phyloP scores from a whole-genome alignment of 2,888 invertebrate genomes.

The Drosophila siamana region DNA sequence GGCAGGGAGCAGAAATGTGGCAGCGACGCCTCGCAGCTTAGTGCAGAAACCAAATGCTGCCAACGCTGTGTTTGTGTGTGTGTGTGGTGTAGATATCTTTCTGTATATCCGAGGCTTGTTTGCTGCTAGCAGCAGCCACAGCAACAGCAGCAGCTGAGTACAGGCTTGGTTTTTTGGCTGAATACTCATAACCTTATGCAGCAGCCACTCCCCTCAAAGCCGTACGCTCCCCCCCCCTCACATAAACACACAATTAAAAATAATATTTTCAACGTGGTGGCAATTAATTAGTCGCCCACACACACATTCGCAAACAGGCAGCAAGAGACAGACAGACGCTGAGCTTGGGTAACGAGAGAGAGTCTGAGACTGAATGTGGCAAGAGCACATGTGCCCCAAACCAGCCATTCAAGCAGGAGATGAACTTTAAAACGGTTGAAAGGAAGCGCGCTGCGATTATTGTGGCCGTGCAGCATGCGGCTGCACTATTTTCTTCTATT shows the following conservation, averaged over 20 bases:
- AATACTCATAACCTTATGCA: slow-evolving; percentile 19
- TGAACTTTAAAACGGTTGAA: not conserved
- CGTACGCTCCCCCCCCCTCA: slow-evolving; percentile 28
- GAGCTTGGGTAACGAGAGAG: not conserved
- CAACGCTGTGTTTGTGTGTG: slow-evolving; percentile 15
- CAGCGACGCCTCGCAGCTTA: slow-evolving; percentile 26
- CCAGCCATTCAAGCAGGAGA: not conserved
- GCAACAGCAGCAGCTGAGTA: slow-evolving; percentile 31
- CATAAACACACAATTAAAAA: slow-evolving; percentile 83
- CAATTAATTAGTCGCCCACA: slow-evolving; percentile 81
- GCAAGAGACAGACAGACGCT: slow-evolving; percentile 13
- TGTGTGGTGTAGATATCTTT: slow-evolving; percentile 28
- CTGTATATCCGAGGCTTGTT: slow-evolving; percentile 48
- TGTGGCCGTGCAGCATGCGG: slow-evolving; percentile 24
- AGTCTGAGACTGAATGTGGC: slow-evolving; percentile 22
- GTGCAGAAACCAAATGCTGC: slow-evolving; percentile 45
- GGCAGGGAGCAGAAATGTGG: not conserved
- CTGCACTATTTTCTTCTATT: slow-evolving; percentile 8
- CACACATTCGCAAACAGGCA: slow-evolving; percentile 30
- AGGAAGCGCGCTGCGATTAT: slow-evolving; percentile 25
- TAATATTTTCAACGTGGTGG: slow-evolving; percentile 82
- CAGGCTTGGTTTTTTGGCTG: slow-evolving; percentile 31
- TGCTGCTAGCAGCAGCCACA: slow-evolving; percentile 43
- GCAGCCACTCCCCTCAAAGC: slow-evolving; percentile 12
- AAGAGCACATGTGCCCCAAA: slow-evolving; percentile 39